These are phyloP conservation scores for Odontocerum albicorne DNA, from an alignment of 2,888 invertebrate species.

Conservation along the genomic window DNA sequence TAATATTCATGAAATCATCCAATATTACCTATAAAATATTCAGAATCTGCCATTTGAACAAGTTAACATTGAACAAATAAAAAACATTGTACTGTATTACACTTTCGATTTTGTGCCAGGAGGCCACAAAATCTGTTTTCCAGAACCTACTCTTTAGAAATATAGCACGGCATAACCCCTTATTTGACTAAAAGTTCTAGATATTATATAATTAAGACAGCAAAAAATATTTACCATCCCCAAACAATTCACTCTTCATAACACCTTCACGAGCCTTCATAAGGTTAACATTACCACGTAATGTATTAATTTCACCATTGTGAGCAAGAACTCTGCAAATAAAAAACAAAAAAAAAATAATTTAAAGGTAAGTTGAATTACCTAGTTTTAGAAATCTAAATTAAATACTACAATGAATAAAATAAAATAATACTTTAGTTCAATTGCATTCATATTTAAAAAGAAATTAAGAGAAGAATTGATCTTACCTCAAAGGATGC, in stretches of 20 bases:
- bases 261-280: slow-evolving; percentile 99
- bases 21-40: too few species aligned
- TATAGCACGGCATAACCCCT: too few species aligned
- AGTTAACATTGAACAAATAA: neutral
- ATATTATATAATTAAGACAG: slow-evolving; percentile 6
- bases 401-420: neutral
- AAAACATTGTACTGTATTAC: too few species aligned
- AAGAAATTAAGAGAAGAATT: neutral
- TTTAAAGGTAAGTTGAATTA: slow-evolving; percentile 8
- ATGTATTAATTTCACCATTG: slow-evolving; percentile 99
- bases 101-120: neutral
- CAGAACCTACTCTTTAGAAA: too few species aligned
- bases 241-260: slow-evolving; percentile 86
- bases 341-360: slow-evolving; percentile 25
- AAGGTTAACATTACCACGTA: slow-evolving; percentile 96
- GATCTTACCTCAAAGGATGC: slow-evolving; percentile 86
- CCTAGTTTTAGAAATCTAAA: neutral
- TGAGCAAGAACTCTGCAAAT: slow-evolving; percentile 82
- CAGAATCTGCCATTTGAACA: neutral
- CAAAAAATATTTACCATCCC: slow-evolving; percentile 65
- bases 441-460: neutral
- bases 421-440: neutral
- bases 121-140: too few species aligned
- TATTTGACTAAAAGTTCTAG: too few species aligned
- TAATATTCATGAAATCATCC: too few species aligned